Percentiles rank a stretch among this genome's conserved stretches.
phyloP scores from a whole-genome alignment of 1,140 invertebrate species.

The Steinernema feltiae region DNA sequence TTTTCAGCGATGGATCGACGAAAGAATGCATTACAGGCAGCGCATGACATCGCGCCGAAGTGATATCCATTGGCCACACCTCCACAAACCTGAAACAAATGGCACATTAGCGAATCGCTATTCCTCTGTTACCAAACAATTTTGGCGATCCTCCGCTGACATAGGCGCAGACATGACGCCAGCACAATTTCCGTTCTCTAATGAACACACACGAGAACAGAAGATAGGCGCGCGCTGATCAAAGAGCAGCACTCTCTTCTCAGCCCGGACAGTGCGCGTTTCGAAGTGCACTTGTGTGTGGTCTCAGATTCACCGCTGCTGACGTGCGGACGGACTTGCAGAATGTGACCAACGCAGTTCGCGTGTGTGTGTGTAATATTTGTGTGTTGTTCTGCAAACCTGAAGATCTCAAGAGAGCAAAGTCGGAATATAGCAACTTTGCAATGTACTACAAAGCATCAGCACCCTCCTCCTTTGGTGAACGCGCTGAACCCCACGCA shows the following conservation, averaged over 20 bases:
- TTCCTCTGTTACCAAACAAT: neutral
- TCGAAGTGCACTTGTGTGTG: neutral
- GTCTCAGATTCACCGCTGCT: neutral
- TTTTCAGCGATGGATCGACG: constrained; percentile 39
- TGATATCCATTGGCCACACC: constrained; percentile 38
- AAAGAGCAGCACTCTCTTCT: too few species aligned
- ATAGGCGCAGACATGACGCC: neutral
- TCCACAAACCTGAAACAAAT: constrained; percentile 32
- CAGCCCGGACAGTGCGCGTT: neutral
- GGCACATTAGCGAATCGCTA: neutral
- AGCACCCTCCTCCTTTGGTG: too few species aligned
- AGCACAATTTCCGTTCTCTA: constrained; percentile 9
- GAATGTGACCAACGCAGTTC: too few species aligned
- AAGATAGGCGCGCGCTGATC: constrained; percentile 4
- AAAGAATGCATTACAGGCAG: constrained; percentile 44
- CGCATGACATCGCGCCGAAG: constrained; percentile 40
- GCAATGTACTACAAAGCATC: too few species aligned
- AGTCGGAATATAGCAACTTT: too few species aligned
- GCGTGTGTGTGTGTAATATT: too few species aligned
- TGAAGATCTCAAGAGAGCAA: too few species aligned
- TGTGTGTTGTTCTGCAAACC: too few species aligned
- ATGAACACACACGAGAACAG: neutral
- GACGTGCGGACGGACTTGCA: too few species aligned
- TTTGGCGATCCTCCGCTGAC: neutral
- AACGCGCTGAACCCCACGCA: too few species aligned